phyloP scores from a whole-genome alignment of 2,888 invertebrate genomes.

The Scaptodrosophila latifasciaeformis region DNA sequence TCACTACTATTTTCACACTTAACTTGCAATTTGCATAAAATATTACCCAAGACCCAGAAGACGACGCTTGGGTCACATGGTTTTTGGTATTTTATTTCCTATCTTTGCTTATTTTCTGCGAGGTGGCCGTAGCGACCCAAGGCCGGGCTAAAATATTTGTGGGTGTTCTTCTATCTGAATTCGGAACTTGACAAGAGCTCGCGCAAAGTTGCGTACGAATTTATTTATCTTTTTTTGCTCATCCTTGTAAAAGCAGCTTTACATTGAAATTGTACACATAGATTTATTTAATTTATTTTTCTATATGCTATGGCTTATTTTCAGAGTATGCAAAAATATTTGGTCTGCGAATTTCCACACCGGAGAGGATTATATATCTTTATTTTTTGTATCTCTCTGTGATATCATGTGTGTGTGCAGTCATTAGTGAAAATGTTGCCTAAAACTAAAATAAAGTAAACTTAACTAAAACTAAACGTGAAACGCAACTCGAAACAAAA shows the following conservation, averaged over 20 bases:
- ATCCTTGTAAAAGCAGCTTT: too few species aligned
- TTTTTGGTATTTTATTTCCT: too few species aligned
- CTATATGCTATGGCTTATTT: not conserved
- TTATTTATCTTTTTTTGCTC: too few species aligned
- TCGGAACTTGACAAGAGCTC: not conserved
- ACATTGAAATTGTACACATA: constrained; percentile 61
- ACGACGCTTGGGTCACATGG: constrained; percentile 33
- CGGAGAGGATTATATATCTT: too few species aligned
- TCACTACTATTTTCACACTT: constrained; percentile 74
- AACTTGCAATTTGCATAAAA: constrained; percentile 74
- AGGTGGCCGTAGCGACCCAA: too few species aligned
- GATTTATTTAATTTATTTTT: constrained; percentile 58
- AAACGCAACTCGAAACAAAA: constrained; percentile 47
- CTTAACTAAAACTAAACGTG: constrained; percentile 29
- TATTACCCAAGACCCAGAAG: constrained; percentile 69
- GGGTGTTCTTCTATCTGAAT: too few species aligned
- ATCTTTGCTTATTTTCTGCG: too few species aligned
- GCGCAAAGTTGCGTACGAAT: not conserved
- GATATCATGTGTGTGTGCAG: constrained; percentile 39
- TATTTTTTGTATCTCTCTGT: constrained; percentile 18
- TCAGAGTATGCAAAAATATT: constrained; percentile 11
- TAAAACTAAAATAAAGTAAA: constrained; percentile 47
- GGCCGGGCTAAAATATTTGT: not conserved
- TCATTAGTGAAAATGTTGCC: constrained; percentile 58
- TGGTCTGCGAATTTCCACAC: constrained; percentile 35